Base-by-base conservation (phyloP, 2,888 invertebrate species). In the Herminia tarsipennalis region DNA sequence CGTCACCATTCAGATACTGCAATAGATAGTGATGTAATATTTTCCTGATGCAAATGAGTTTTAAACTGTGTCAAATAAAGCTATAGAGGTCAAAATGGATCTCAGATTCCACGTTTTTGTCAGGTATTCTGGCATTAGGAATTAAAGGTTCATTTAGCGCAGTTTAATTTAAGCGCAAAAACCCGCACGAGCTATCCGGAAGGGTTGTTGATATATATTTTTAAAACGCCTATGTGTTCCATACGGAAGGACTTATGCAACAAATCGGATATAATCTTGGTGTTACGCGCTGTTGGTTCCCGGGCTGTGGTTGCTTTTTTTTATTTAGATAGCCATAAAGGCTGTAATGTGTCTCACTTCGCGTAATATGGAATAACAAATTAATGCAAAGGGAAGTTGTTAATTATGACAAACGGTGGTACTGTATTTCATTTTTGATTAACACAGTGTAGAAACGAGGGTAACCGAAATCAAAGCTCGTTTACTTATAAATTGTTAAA, bases 121-220 rank as follows among this genome's bases (percentile, higher is more conserved):
- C 43, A 49, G 48, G 60, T 67, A 66, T 61, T 64, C 60, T 63
- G 48, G 55, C 55, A 54, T 57, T 55, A 56, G 56, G 61, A 62
- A 75, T 71, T 65, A 66, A 54, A 51, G 61, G 63, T 78, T 64
- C 65, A 80, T 81, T 78, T 62, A 78, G 63, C 62, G 63, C 38
- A 33, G 56, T 57, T 62, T 66, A 66, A 66, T 74, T 69, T 61
- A 70, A 64, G 60, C 64, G 64, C 65, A 69, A 75, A 75, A 74
- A 78, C 75, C 69, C 68, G 40, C 62, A 69, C 68, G 76, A 76
- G 66, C 42, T 44, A 56, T 56, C 56, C 56, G 64, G 56, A 56
- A 62, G 49, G 47, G 32, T 42, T 51, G 56, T 58, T 47, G 34
- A 48, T 61, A 58, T 56, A 61, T 61, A 49, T 61, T 58, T 58